Evolutionary conservation across 2,888 invertebrate species (phyloP), one percentile per base, ranked within the genome.

Genomic region (Stratiomys singularior): DNA sequence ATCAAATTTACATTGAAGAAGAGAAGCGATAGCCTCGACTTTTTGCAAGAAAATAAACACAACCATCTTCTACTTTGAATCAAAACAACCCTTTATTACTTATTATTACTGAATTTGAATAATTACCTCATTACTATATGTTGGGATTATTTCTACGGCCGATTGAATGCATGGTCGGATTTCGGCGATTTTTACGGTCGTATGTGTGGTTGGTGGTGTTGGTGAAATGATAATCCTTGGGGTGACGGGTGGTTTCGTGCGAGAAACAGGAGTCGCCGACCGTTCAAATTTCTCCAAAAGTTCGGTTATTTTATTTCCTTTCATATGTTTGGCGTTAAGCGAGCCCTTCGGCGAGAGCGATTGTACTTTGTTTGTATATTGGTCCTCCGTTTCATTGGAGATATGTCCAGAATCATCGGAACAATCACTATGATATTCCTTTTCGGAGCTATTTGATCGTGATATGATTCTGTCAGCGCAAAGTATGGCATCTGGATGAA

Each of bases 351-450:
- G 15, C 23, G 60, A 74, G 21, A 56, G 28, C 23, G 15, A 23
- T 72, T 72, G 56, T 28, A 37, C 60, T 2, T 4, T 21, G 13
- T 37, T 76, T 2, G 46, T 44, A 21, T 44, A 60, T 13, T 60
- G 58, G 63, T 83, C 82, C 79, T 92, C 91, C 83, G 91, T 90
- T 85, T 93, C 93, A 84, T 93, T 93, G 71, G 94, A 94, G 82
- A 93, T 94, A 86, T 94, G 93, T 79, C 94, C 94, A 77, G 94
- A 94, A 87, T 94, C 94, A 83, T 94, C 94, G 78, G 93, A 93
- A 82, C 93, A 93, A 82, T 92, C 92, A 5, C 92, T 92, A 81
- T 89, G 90, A 81, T 90, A 90, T 85, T 90, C 90, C 79, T 89
- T 89, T 85, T 81, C 79, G 25, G 18, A 58, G 44, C 74, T 74